Base-by-base conservation (phyloP, 2,113 vertebrate genomes). In the Crotalus helleri region DNA sequence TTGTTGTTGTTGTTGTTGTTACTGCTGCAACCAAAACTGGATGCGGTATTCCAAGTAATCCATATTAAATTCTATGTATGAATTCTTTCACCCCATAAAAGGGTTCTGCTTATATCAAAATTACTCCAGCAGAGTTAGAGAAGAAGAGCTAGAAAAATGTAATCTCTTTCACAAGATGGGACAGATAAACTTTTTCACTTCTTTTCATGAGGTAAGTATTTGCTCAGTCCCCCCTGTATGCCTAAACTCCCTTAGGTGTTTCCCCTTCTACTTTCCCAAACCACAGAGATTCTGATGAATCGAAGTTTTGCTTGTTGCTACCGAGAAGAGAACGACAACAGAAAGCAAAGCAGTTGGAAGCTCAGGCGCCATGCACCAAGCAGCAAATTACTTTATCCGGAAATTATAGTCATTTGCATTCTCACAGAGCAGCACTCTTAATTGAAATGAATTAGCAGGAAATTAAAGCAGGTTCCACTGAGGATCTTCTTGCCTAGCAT, bases 361-460 rank as follows among this genome's bases (percentile, higher is more conserved):
- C 89, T 88, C 49, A 8, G 39, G 59, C 3, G 90, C 46, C 12
- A 91, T 59, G 21, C 53, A 94, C 29, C 93, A 94, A 92, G 89
- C 88, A 92, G 88, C 91, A 49, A 69, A 93, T 93, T 95, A 86
- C 13, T 88, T 94, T 87, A 93, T 92, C 81, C 95, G 90, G 0
- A 96, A 96, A 96, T 96, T 93, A 95, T 53, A 94, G 90, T 91
- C 0, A 96, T 94, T 96, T 94, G 4, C 93, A 94, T 95, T 96
- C 95, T 94, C 58, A 93, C 58, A 58, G 95, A 95, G 64, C 39
- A 94, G n/a, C 89, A 0, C 0, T 90, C 49, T 91, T 96, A 96
- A 96, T 90, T 94, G 39, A 91, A 92, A 93, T 7, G 81, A 96
- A 96, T 95, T 95, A 96, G 92, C 1, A 94, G 87, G 64, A 92